phyloP scores from a whole-genome alignment of 2,888 invertebrate species.

The Biston betularia region DNA sequence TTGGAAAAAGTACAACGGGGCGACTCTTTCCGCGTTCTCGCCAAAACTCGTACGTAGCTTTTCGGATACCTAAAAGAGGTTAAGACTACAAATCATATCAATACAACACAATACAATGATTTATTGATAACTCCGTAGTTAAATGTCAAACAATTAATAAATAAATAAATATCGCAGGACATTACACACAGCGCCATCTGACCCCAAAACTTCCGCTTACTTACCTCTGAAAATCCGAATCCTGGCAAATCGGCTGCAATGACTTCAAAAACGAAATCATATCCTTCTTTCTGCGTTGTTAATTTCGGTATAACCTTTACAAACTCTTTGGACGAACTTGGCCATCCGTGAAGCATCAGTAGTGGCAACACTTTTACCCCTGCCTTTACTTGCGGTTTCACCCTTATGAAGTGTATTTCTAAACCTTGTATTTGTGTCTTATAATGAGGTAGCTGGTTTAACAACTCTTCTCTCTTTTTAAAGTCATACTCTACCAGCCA shows the following conservation, averaged over 20 bases:
- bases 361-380: conserved; percentile 85
- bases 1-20: no score
- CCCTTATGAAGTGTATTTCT: conserved; percentile 91
- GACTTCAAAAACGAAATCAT: conserved; percentile 89
- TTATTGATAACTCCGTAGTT: no score
- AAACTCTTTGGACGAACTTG: conserved; percentile 94
- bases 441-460: conserved; percentile 92
- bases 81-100: no score
- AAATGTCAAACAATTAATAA: no score
- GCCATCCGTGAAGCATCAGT: conserved; percentile 94
- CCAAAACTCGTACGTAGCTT: no score
- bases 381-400: conserved; percentile 79
- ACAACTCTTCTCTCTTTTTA: conserved; percentile 86
- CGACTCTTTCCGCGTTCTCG: no score
- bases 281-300: conserved; percentile 82
- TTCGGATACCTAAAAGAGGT: no score
- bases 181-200: no score
- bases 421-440: conserved; percentile 91
- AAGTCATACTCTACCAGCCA: conserved; percentile 92
- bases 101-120: no score
- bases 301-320: conserved; percentile 90
- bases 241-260: conserved; percentile 89
- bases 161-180: no score
- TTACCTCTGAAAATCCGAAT: conserved; percentile 89
- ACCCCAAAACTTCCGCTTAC: conserved; percentile 6